Evolutionary conservation across 1,140 invertebrate species (phyloP).

Genomic region (Sarcophaga peregrina): DNA sequence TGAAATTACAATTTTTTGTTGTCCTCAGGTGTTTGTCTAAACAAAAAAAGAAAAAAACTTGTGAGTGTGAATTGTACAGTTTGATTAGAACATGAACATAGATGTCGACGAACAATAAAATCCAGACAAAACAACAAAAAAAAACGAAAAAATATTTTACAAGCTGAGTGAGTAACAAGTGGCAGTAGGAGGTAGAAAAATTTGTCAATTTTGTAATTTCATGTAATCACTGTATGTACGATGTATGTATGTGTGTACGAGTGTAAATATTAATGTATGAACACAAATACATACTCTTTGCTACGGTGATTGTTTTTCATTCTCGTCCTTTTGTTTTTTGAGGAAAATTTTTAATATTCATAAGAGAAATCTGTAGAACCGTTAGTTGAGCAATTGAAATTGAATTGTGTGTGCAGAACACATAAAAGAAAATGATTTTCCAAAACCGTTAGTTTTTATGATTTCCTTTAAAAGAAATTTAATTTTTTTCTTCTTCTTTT

Average conservation of each 20-base stretch:
- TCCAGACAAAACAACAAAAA: too few relatives aligned
- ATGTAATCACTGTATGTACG: background rate
- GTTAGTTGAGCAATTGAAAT: background rate
- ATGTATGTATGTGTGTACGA: background rate
- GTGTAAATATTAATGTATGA: too few relatives aligned
- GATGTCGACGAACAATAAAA: background rate
- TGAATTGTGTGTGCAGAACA: background rate
- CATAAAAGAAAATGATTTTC: background rate
- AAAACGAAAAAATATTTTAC: background rate
- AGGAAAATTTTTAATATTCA: conserved; percentile 28
- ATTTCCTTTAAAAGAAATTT: conserved; percentile 8
- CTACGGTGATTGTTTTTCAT: background rate
- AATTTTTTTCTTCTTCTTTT: too few relatives aligned
- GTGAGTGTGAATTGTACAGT: background rate
- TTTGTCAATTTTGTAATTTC: background rate
- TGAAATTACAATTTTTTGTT: conserved; percentile 20
- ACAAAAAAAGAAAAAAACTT: background rate
- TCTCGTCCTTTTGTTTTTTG: background rate
- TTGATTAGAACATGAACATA: background rate
- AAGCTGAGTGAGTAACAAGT: conserved; percentile 25
- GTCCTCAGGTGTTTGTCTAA: background rate
- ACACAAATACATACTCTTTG: background rate
- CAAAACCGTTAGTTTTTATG: conserved; percentile 27
- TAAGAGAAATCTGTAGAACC: conserved; percentile 4
- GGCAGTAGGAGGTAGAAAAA: background rate